Evolutionary conservation across 2,888 invertebrate species (phyloP).

Genomic region (Hirtodrosophila alboralis): DNA sequence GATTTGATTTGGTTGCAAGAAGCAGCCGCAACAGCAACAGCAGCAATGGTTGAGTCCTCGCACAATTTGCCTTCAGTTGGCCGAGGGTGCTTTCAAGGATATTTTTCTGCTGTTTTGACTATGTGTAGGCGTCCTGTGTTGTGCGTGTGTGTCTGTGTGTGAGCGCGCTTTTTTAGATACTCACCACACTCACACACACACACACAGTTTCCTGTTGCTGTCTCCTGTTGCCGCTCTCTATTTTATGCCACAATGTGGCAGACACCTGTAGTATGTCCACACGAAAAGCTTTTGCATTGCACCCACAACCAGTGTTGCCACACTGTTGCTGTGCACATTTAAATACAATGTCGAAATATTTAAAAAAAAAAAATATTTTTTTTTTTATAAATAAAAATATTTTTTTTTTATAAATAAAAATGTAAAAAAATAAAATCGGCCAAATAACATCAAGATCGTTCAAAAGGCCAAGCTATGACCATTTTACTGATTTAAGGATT

Average conservation of each 20-base stretch:
- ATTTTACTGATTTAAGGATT: too few relatives aligned
- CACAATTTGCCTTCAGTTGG: conserved; percentile 70
- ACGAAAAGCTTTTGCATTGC: conserved; percentile 19
- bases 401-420: too few relatives aligned
- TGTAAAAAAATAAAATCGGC: too few relatives aligned
- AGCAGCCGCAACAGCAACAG: conserved; percentile 26
- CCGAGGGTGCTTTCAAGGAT: conserved; percentile 64
- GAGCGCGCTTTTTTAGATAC: conserved; percentile 15
- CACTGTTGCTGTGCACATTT: too few relatives aligned
- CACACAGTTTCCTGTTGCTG: conserved; percentile 41
- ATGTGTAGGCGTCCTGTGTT: conserved; percentile 12
- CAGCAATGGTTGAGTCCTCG: conserved; percentile 61
- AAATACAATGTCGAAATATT: too few relatives aligned
- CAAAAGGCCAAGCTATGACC: too few relatives aligned
- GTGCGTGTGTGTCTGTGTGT: too few relatives aligned
- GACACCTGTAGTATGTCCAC: conserved; percentile 61
- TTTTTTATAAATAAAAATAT: too few relatives aligned
- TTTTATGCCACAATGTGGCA: conserved; percentile 31
- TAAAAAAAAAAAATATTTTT: too few relatives aligned
- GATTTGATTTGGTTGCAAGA: conserved; percentile 65
- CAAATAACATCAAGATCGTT: too few relatives aligned
- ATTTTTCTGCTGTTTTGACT: conserved; percentile 9
- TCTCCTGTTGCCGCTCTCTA: conserved; percentile 43
- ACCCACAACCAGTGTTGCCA: conserved; percentile 43
- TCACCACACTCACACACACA: too few relatives aligned